Conservation (phyloP, 2,113 vertebrate genomes). For the Carettochelys insculpta region DNA sequence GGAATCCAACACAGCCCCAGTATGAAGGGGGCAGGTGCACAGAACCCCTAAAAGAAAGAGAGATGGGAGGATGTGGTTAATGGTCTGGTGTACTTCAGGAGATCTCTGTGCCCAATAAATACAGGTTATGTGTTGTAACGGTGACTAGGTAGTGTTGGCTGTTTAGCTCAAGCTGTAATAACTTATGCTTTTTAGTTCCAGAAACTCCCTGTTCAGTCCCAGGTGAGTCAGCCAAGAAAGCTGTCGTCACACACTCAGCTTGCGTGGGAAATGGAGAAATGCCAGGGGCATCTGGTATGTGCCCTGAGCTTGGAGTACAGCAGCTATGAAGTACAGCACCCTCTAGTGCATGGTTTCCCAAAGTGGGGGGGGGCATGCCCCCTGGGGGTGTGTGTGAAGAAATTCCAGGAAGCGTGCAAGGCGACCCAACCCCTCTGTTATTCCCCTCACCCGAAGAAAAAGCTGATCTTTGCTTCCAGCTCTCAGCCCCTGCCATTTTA, state of each 20-base stretch:
- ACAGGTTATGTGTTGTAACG: not conserved
- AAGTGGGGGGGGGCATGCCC: too few relatives aligned
- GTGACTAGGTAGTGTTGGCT: not conserved
- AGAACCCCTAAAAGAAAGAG: too few relatives aligned
- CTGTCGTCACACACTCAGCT: not conserved
- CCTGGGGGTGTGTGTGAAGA: too few relatives aligned
- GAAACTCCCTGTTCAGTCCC: not conserved
- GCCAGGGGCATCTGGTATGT: not conserved
- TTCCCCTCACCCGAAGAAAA: too few relatives aligned
- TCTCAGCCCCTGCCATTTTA: too few relatives aligned
- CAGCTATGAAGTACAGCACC: not conserved
- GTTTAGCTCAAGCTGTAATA: not conserved
- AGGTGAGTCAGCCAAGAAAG: not conserved
- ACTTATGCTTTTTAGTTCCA: not conserved
- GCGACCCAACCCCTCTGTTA: too few relatives aligned
- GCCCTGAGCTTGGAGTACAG: fast-evolving
- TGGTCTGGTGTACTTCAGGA: not conserved
- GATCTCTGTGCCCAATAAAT: not conserved
- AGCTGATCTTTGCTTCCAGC: too few relatives aligned
- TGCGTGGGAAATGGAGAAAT: fast-evolving
- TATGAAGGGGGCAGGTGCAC: not conserved
- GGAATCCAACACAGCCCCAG: not conserved
- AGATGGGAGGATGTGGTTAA: not conserved
- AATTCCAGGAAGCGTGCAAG: too few relatives aligned
- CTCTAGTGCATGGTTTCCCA: too few relatives aligned